Percentiles rank a stretch among this genome's conserved stretches.
Evolutionary conservation across 92 coral and sea anemone species (phyloP).

Genomic region (Palythoa caribaeorum): DNA sequence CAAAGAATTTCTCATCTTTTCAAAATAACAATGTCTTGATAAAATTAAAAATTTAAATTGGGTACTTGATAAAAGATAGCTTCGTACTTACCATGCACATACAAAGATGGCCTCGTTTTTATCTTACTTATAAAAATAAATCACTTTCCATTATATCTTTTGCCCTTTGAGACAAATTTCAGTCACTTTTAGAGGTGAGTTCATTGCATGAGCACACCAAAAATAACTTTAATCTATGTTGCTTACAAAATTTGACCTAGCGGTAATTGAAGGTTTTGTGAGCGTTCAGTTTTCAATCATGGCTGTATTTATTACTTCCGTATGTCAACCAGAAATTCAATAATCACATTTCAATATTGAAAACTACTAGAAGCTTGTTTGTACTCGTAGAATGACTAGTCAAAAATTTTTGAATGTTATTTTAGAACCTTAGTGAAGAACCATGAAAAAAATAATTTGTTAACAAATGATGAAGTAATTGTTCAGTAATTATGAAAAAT

Average conservation of each 20-base stretch:
- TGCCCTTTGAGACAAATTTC: neutral
- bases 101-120: no score
- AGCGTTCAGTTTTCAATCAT: neutral
- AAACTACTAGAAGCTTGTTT: neutral
- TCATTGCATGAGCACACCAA: neutral
- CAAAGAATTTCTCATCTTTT: neutral
- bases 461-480: neutral
- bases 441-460: neutral
- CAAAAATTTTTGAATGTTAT: neutral
- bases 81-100: neutral
- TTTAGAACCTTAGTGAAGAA: neutral
- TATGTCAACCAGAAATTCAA: neutral
- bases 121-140: no score
- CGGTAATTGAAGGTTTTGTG: neutral
- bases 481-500: neutral
- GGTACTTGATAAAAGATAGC: neutral
- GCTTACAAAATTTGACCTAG: neutral
- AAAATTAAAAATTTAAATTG: slow-evolving; percentile 3
- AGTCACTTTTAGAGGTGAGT: neutral
- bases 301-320: neutral
- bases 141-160: no score
- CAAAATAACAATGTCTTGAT: neutral
- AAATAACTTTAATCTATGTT: neutral
- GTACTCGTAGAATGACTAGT: neutral
- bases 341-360: neutral